Percentiles rank a stretch among this genome's conserved stretches.
These are phyloP conservation scores for Automeris io DNA, from an alignment of 2,888 invertebrate species.

Conservation along the genomic window DNA sequence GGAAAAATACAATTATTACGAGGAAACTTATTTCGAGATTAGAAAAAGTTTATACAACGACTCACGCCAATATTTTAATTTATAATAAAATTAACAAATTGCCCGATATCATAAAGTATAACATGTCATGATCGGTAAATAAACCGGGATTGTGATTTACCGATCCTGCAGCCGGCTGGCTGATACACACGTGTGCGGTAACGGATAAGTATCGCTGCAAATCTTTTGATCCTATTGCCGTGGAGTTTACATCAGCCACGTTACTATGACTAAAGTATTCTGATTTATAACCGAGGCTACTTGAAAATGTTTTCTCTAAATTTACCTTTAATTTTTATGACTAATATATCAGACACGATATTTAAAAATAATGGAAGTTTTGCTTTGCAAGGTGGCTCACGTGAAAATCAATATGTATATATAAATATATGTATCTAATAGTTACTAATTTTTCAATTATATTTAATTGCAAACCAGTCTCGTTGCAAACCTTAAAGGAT, in stretches of 20 bases:
- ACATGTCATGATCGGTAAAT: conserved; percentile 29
- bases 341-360: too few relatives aligned
- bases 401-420: too few relatives aligned
- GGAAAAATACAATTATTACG: conserved; percentile 5
- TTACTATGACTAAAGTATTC: conserved; percentile 15
- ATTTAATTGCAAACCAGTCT: too few relatives aligned
- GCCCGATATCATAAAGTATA: conserved; percentile 34
- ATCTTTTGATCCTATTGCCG: conserved; percentile 40
- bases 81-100: conserved; percentile 23
- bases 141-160: conserved; percentile 42
- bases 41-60: conserved; percentile 11
- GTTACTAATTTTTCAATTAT: too few relatives aligned
- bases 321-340: too few relatives aligned
- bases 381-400: too few relatives aligned
- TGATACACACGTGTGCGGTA: conserved; percentile 32
- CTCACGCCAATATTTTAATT: conserved; percentile 7
- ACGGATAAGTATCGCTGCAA: conserved; percentile 27
- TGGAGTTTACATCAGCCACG: conserved; percentile 20
- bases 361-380: too few relatives aligned
- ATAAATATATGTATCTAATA: too few relatives aligned
- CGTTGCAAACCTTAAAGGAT: too few relatives aligned
- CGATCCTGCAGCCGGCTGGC: conserved; percentile 20
- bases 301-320: conserved; percentile 6
- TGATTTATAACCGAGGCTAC: conserved; percentile 9
- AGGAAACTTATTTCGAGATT: conserved; percentile 4